These are phyloP conservation scores for Gallinago media DNA, from an alignment of 2,113 vertebrate species.

Conservation along the genomic window DNA sequence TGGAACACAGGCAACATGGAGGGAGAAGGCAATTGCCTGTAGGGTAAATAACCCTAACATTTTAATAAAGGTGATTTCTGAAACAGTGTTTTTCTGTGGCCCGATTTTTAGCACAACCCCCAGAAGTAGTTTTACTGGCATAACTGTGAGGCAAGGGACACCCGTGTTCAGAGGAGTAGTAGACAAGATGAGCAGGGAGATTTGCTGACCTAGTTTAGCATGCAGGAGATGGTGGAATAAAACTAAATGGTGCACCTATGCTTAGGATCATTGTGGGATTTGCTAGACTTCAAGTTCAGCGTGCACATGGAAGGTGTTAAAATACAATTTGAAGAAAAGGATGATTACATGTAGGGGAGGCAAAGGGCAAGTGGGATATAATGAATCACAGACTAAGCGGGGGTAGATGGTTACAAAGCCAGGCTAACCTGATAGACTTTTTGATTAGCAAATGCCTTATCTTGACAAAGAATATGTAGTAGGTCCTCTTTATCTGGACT, in stretches of 20 bases:
- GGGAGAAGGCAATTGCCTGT: not conserved
- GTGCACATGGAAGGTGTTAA: not conserved
- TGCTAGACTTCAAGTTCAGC: not conserved
- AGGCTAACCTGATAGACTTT: not conserved
- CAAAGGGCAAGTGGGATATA: not conserved
- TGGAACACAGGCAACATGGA: fast-evolving
- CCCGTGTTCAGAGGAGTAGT: not conserved
- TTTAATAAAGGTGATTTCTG: not conserved
- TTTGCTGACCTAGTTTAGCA: not conserved
- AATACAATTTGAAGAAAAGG: not conserved
- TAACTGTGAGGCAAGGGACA: not conserved
- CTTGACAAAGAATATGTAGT: not conserved
- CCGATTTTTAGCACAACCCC: not conserved
- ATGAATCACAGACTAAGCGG: not conserved
- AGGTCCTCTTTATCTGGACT: not conserved
- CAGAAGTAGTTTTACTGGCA: not conserved
- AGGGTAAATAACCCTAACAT: not conserved
- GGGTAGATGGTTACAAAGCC: not conserved
- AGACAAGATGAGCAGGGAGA: not conserved
- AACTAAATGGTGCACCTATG: not conserved
- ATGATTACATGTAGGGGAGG: not conserved
- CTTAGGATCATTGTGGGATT: not conserved
- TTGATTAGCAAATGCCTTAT: not conserved
- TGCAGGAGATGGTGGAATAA: not conserved
- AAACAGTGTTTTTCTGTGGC: not conserved